phyloP scores from a whole-genome alignment of 2,113 vertebrate species.

The Corydoras maculifer region DNA sequence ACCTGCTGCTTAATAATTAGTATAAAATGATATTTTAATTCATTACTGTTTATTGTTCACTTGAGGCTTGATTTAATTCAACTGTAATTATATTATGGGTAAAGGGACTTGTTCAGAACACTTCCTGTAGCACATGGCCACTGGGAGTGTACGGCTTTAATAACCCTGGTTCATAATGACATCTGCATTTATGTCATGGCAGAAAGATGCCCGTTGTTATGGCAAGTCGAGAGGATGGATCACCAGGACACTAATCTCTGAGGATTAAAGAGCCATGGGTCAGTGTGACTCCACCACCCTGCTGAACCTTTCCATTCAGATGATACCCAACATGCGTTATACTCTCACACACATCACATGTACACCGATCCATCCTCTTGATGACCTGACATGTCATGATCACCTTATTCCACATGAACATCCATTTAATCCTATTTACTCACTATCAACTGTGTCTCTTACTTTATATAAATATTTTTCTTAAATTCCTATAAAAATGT shows the following conservation, averaged over 20 bases:
- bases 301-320: constrained; percentile 1
- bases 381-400: too few relatives aligned
- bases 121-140: too few relatives aligned
- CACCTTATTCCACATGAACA: too few relatives aligned
- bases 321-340: neutral
- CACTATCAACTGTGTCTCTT: too few relatives aligned
- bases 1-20: neutral
- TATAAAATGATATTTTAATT: neutral
- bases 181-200: neutral
- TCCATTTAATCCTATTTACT: too few relatives aligned
- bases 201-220: constrained; percentile 7
- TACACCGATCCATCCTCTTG: neutral
- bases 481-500: too few relatives aligned
- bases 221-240: neutral
- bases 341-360: neutral
- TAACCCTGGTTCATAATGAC: neutral
- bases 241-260: neutral
- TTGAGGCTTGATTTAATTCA: too few relatives aligned
- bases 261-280: constrained; percentile 6
- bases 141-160: too few relatives aligned
- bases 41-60: too few relatives aligned
- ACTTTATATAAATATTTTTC: too few relatives aligned
- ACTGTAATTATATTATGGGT: too few relatives aligned
- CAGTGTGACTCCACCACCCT: neutral
- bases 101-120: too few relatives aligned